Base-by-base conservation (phyloP, 2,888 invertebrate genomes). In the Limnephilus marmoratus region DNA sequence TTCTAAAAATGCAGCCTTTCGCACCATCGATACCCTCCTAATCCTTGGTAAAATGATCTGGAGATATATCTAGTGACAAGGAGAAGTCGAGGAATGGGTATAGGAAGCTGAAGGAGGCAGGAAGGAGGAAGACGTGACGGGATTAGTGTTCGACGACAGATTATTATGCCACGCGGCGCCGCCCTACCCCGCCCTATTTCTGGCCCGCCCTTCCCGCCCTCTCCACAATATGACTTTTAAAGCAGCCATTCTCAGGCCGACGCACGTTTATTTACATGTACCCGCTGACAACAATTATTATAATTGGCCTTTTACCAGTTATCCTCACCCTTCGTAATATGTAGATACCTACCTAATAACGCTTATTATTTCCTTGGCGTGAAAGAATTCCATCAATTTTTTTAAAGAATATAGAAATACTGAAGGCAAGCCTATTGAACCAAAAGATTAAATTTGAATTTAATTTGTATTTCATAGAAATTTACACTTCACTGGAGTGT, bases 121-220 rank as follows among this genome's bases (percentile, higher is more conserved):
- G 82, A 53, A 53, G 53, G 24, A 24, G 18, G 53, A 68, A 68
- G 31, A 83, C 83, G 83, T 83, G 83, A 83, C 83, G 31, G 85
- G 37, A 37, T 41, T 41, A 45, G 85, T n/a, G 45, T 85, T n/a
- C 85, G 45, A 85, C 41, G 45, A 85, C 85, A n/a, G 85, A 45
- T 41, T 37, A 85, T 85, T 41, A 85, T 85, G 37, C n/a, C n/a
- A 41, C 85, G 45, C 41, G 85, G 41, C 37, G 41, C 45, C 45
- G 85, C 37, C 85, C 37, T 85, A 2, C 24, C 37, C 5, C 29
- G 81, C 81, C 24, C 81, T n/a, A 13, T 81, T 81, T 11, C 81
- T 81, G n/a, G 49, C 24, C 5, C 53, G 53, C 53, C 53, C 53
- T 53, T 18, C 18, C 53, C 53, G 15, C 53, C 18, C 4, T 24